Percentiles rank a stretch among this genome's conserved stretches.
These are phyloP conservation scores for Monodelphis domestica DNA, from an alignment of 2,797 vertebrate species.

Conservation along the genomic window DNA sequence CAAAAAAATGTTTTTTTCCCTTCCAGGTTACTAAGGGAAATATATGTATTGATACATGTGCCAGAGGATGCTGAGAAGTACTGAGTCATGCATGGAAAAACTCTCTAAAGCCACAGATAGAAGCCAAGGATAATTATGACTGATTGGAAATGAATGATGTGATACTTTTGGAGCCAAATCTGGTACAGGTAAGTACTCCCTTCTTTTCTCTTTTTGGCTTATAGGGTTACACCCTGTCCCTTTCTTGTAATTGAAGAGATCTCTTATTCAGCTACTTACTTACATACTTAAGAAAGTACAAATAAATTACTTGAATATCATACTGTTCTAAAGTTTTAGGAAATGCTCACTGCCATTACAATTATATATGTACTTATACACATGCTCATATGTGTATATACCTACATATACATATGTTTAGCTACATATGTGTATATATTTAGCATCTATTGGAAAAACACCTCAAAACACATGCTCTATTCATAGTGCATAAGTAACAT, in stretches of 20 bases:
- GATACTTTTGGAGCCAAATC: conserved; percentile 20
- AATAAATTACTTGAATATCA: background rate
- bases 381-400: no score
- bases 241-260: background rate
- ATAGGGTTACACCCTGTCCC: background rate
- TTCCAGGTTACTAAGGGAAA: background rate
- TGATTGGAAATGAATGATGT: background rate
- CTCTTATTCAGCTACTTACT: background rate
- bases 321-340: background rate
- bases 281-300: conserved; percentile 8
- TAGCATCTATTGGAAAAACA: conserved; percentile 4
- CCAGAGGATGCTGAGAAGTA: conserved; percentile 8
- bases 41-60: background rate
- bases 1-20: background rate
- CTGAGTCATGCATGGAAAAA: background rate
- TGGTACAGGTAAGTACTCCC: background rate
- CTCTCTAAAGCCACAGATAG: background rate
- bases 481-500: background rate
- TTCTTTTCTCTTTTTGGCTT: background rate
- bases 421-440: no score
- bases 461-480: background rate
- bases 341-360: background rate
- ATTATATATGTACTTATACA: no score
- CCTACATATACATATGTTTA: background rate
- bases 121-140: background rate